These are phyloP conservation scores for Leguminivora glycinivorella DNA, from an alignment of 1,140 invertebrate species.

Conservation along the genomic window DNA sequence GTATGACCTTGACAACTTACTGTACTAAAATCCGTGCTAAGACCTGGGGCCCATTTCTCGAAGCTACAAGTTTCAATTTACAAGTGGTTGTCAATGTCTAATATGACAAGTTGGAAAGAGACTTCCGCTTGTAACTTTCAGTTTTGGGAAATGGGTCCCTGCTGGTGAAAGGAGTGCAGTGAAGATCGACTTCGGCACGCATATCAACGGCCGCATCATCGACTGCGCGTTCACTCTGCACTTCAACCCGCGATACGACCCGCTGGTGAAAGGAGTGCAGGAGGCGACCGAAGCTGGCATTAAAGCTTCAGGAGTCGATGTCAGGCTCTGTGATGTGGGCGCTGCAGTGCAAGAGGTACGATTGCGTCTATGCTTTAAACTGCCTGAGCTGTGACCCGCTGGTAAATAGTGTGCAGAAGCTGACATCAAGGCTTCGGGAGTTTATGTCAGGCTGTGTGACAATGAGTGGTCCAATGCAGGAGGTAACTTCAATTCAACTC, in stretches of 20 bases:
- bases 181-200: slow-evolving; percentile 99
- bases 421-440: slow-evolving; percentile 96
- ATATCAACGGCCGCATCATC: slow-evolving; percentile 99
- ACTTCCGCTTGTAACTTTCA: too few species aligned
- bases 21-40: background rate
- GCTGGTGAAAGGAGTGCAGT: too few species aligned
- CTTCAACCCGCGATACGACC: slow-evolving; percentile 98
- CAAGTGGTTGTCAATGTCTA: too few species aligned
- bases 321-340: slow-evolving; percentile 98
- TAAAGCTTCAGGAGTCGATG: slow-evolving; percentile 96
- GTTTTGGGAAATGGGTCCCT: too few species aligned
- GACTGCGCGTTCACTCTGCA: slow-evolving; percentile 99
- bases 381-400: too few species aligned
- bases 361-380: too few species aligned
- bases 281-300: slow-evolving; percentile 99
- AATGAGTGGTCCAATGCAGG: slow-evolving; percentile 99
- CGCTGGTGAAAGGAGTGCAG: slow-evolving; percentile 95
- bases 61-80: too few species aligned
- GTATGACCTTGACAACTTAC: slow-evolving; percentile 34
- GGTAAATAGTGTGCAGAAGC: too few species aligned
- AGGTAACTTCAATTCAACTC: too few species aligned
- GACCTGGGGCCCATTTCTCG: too few species aligned
- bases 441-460: slow-evolving; percentile 98
- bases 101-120: too few species aligned
- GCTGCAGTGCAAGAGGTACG: slow-evolving; percentile 95